Base-by-base conservation (phyloP, 1,140 invertebrate species). In the Leptinotarsa defecta region DNA sequence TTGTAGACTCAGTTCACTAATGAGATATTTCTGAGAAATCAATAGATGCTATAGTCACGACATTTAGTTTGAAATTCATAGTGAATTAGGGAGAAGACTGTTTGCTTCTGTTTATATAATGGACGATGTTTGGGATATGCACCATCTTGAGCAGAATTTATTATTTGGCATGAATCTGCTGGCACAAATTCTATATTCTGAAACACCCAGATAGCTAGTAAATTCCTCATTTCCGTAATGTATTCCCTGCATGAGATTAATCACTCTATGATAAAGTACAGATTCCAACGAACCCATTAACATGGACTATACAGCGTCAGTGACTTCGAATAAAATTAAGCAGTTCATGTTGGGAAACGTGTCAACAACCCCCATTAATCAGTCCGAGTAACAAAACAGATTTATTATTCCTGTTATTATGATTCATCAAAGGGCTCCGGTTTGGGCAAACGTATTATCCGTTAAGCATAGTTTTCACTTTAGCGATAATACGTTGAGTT, bases 381-480 rank as follows among this genome's bases (percentile, higher is more conserved):
- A 57, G 52, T 57, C 52, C 15, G 52, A 57, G n/a, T 57, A 57
- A 57, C 52, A 57, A 57, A 57, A 57, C 52, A 57, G 15, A 57
- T 17, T 57, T 15, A 57, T 57, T 19, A 57, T 57, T 57, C 52
- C 52, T 57, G 52, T 57, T 57, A 57, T 57, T 57, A 57, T 57
- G 52, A 57, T 57, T 57, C 52, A 57, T 57, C 52, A 57, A 57
- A 57, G 52, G 52, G 52, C 52, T 57, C 52, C 52, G 52, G 52
- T 13, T 57, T 19, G 4, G 52, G 52, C 15, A 57, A 19, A 15
- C 17, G 52, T 57, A 57, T 57, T 57, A 57, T 57, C 52, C 52
- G 15, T 19, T 15, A 57, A 15, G 52, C 52, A 57, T 57, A 57
- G 52, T 57, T 57, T 57, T 57, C 52, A 57, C 52, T 57, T 19